phyloP scores from a whole-genome alignment of 2,113 vertebrate genomes.

The Rhinoderma darwinii region DNA sequence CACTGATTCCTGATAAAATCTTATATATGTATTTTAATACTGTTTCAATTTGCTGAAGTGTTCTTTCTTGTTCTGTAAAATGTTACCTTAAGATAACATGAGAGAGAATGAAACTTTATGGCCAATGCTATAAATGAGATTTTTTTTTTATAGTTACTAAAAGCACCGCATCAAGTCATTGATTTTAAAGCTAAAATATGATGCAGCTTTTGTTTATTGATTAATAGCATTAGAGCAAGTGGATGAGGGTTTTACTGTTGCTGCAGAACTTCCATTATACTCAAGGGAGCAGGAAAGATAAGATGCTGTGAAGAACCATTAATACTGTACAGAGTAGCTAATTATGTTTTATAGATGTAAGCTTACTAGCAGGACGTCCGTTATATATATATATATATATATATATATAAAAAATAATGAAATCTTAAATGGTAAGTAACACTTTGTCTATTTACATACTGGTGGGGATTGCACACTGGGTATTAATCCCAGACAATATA shows the following conservation, averaged over 20 bases:
- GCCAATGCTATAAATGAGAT: constrained; percentile 18
- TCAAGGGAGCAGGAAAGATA: constrained; percentile 17
- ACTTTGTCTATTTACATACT: constrained; percentile 2
- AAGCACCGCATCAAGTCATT: constrained; percentile 47
- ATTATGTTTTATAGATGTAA: neutral
- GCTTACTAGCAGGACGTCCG: neutral
- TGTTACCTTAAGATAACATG: constrained; percentile 37
- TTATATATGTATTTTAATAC: constrained; percentile 46
- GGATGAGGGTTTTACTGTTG: constrained; percentile 21
- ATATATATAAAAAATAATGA: constrained; percentile 5
- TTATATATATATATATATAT: neutral
- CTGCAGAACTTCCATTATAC: constrained; percentile 39
- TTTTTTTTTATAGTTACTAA: constrained; percentile 51
- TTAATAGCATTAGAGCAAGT: constrained; percentile 47
- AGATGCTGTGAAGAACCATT: constrained; percentile 31
- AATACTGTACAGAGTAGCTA: constrained; percentile 11
- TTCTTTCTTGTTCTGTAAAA: constrained; percentile 48
- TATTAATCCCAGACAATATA: neutral
- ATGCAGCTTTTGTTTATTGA: constrained; percentile 48
- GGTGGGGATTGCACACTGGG: neutral
- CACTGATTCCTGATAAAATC: constrained; percentile 12
- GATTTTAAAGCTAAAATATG: constrained; percentile 50
- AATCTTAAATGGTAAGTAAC: constrained; percentile 5
- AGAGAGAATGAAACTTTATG: constrained; percentile 49
- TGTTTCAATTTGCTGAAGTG: constrained; percentile 53